Evolutionary conservation across 2,888 invertebrate genomes (phyloP), one percentile per base, ranked within the genome.

Genomic region (Hyposoter dolosus): DNA sequence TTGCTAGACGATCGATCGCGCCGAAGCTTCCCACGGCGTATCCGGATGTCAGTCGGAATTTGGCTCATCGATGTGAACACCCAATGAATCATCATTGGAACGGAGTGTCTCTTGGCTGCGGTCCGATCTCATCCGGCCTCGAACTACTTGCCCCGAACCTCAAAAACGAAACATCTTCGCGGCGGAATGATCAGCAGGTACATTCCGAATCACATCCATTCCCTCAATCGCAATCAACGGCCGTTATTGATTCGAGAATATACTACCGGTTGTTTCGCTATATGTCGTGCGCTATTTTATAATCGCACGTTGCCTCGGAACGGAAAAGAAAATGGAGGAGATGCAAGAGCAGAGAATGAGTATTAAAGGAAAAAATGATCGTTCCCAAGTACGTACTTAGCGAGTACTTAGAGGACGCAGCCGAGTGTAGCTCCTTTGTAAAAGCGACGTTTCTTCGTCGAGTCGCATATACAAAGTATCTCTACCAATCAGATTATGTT

Each of bases 381-480:
- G 90, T 88, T 90, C 89, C 89, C 91, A 90, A 91, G 90, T 91
- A 91, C 90, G 90, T 92, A 91, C 91, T 93, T 93, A 92, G 91
- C 91, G 90, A 89, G 89, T 89, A 87, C 90, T 93, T 93, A 93
- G 86, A 83, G 85, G 84, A 88, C 56, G 90, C 93, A 92, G 88
- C 93, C 88, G 87, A 91, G 90, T 93, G 89, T 92, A 93, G 93
- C 93, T 93, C 93, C 93, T 92, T 90, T 88, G 82, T 81, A 71
- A 80, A 85, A 78, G 82, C 83, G 76, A 85, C 43, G 82, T 87
- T 78, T 85, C 84, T 83, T 86, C 86, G 83, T 80, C 82, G 75
- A 66, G 80, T 66, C 71, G 19, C 17, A 56, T 78, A 56, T 74
- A 74, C 63, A 56, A 23, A 50, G 19, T 53, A 28, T 47, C 17